Conservation (phyloP, 2,888 invertebrate species). For the Ceraclea dissimilis region DNA sequence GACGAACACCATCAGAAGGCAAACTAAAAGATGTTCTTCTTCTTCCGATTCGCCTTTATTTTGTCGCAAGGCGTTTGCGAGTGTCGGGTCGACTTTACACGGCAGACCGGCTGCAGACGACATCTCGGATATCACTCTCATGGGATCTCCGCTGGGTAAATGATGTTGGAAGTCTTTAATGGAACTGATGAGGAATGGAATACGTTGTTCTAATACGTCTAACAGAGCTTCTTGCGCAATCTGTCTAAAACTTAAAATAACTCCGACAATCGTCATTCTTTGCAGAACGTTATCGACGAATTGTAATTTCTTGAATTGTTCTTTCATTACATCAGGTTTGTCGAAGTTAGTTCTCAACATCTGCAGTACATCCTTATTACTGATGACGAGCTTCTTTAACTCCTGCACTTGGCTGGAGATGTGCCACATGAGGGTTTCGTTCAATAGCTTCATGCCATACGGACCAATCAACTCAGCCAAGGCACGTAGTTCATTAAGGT, state of each 20-base stretch:
- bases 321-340: slow-evolving; percentile 97
- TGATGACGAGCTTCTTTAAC: slow-evolving; percentile 81
- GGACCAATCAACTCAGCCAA: slow-evolving; percentile 96
- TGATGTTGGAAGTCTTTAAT: slow-evolving; percentile 92
- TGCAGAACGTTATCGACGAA: slow-evolving; percentile 93
- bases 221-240: slow-evolving; percentile 89
- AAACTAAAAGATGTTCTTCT: slow-evolving; percentile 89
- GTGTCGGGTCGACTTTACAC: slow-evolving; percentile 91
- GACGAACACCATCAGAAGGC: slow-evolving; percentile 96
- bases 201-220: slow-evolving; percentile 87
- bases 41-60: slow-evolving; percentile 85
- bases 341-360: slow-evolving; percentile 93
- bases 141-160: slow-evolving; percentile 81
- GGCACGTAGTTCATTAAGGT: slow-evolving; percentile 89
- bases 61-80: slow-evolving; percentile 81
- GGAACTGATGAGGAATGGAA: slow-evolving; percentile 93
- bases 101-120: slow-evolving; percentile 91
- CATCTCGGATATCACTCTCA: slow-evolving; percentile 93
- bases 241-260: slow-evolving; percentile 91
- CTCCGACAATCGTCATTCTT: slow-evolving; percentile 96
- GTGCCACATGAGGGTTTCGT: slow-evolving; percentile 97
- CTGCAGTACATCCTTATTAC: slow-evolving; percentile 88
- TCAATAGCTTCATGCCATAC: slow-evolving; percentile 94
- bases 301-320: slow-evolving; percentile 82
- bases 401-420: slow-evolving; percentile 97